These are phyloP conservation scores for Cyclargus thomasi DNA, from an alignment of 1,140 invertebrate species.

Conservation along the genomic window DNA sequence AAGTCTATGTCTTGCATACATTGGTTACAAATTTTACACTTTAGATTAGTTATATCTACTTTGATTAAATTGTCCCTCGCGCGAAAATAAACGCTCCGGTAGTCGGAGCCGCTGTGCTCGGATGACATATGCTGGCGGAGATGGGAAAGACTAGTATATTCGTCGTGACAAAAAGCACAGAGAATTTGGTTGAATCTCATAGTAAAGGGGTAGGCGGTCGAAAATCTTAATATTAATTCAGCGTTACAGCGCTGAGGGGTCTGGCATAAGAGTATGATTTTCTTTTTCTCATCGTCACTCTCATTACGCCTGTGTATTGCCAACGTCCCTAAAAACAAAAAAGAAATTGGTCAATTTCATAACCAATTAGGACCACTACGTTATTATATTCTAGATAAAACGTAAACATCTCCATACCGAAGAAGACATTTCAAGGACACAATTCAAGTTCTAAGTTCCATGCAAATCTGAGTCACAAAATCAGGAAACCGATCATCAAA, in stretches of 20 bases:
- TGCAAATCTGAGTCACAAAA: too few species aligned
- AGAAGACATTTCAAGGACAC: not conserved
- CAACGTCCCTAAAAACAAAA: conserved; percentile 69
- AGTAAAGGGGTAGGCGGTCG: conserved; percentile 63
- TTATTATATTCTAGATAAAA: conserved; percentile 22
- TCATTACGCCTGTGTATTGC: conserved; percentile 53
- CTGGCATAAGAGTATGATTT: conserved; percentile 60
- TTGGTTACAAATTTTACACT: conserved; percentile 51
- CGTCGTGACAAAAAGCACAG: conserved; percentile 59
- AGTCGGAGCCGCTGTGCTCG: conserved; percentile 49
- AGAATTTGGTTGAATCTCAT: conserved; percentile 62
- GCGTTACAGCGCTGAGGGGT: conserved; percentile 63
- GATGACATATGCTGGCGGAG: conserved; percentile 49
- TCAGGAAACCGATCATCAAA: too few species aligned
- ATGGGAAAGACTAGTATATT: conserved; percentile 45
- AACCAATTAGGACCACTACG: conserved; percentile 32
- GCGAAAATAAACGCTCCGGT: conserved; percentile 61
- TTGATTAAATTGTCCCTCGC: conserved; percentile 61
- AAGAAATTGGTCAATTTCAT: conserved; percentile 61
- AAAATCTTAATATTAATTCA: conserved; percentile 59
- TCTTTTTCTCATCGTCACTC: conserved; percentile 54
- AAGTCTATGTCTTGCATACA: conserved; percentile 47
- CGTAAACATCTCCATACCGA: conserved; percentile 1
- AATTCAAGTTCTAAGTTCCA: too few species aligned
- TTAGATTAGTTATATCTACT: conserved; percentile 58